A percentile compares a stretch with the other conserved stretches of the same genome.
These are phyloP conservation scores for Listronotus oregonensis DNA, from an alignment of 1,140 invertebrate species.

Conservation along the genomic window DNA sequence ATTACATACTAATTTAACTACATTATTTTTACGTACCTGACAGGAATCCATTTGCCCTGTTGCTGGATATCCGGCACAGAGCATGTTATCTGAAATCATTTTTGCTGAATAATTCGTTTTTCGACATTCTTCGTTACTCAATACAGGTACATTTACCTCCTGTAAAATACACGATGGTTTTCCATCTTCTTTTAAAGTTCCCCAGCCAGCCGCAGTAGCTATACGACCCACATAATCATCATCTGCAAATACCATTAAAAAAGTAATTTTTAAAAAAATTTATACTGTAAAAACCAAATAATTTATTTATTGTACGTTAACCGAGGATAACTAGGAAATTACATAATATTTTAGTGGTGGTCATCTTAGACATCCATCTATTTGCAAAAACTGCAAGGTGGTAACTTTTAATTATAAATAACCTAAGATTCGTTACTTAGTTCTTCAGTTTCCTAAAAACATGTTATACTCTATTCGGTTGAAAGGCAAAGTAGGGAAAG, in stretches of 20 bases:
- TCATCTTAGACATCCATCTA: too few species aligned
- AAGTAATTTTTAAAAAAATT: not conserved
- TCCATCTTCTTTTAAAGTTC: conserved; percentile 78
- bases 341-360: too few species aligned
- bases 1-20: too few species aligned
- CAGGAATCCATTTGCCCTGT: conserved; percentile 81
- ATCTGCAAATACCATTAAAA: conserved; percentile 65
- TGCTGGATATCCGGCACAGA: conserved; percentile 80
- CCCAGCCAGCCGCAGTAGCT: conserved; percentile 83
- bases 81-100: conserved; percentile 85
- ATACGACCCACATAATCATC: conserved; percentile 69
- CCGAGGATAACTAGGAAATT: not conserved
- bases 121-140: conserved; percentile 76
- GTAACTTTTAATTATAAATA: too few species aligned
- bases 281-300: conserved; percentile 3
- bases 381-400: too few species aligned
- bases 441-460: too few species aligned
- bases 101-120: conserved; percentile 77
- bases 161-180: conserved; percentile 79
- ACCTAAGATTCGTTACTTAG: too few species aligned
- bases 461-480: too few species aligned
- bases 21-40: conserved; percentile 63
- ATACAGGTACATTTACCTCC: conserved; percentile 81
- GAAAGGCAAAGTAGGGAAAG: too few species aligned
- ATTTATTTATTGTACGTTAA: not conserved